phyloP scores from a whole-genome alignment of 1,140 invertebrate genomes.

The Sipha flava region DNA sequence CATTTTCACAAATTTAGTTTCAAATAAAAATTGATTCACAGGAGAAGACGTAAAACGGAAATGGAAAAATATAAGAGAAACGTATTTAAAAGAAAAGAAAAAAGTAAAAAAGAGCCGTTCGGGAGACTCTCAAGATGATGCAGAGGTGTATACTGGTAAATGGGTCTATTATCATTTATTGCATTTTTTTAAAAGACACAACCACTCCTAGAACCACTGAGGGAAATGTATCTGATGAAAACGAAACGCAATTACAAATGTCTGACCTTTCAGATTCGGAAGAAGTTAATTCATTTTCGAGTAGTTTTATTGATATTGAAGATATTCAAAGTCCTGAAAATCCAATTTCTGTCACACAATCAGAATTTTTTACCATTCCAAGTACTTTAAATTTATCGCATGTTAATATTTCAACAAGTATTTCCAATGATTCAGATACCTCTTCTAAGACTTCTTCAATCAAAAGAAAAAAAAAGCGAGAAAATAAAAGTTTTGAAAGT shows the following conservation, averaged over 20 bases:
- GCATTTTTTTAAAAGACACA: slow-evolving; percentile 1
- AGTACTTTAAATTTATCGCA: background rate
- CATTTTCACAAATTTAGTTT: background rate
- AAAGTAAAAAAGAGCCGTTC: background rate
- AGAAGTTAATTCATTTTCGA: background rate
- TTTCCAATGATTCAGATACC: background rate
- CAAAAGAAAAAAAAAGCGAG: background rate
- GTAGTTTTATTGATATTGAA: background rate
- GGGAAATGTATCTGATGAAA: background rate
- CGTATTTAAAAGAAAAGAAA: slow-evolving; percentile 4
- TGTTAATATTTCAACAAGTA: background rate
- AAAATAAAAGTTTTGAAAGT: background rate
- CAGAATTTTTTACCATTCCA: background rate
- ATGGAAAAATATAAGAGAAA: background rate
- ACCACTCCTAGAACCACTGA: background rate
- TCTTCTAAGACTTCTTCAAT: background rate
- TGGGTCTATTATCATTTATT: background rate
- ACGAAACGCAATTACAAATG: no score
- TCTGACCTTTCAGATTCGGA: background rate
- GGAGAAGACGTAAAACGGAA: background rate
- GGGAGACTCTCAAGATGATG: background rate
- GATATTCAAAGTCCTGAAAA: background rate
- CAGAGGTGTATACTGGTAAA: background rate
- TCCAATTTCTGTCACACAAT: background rate
- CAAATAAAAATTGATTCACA: background rate